A percentile compares a stretch with the other conserved stretches of the same genome.
Conservation (phyloP, 2,888 invertebrate genomes). For the Dorcus hopei region DNA sequence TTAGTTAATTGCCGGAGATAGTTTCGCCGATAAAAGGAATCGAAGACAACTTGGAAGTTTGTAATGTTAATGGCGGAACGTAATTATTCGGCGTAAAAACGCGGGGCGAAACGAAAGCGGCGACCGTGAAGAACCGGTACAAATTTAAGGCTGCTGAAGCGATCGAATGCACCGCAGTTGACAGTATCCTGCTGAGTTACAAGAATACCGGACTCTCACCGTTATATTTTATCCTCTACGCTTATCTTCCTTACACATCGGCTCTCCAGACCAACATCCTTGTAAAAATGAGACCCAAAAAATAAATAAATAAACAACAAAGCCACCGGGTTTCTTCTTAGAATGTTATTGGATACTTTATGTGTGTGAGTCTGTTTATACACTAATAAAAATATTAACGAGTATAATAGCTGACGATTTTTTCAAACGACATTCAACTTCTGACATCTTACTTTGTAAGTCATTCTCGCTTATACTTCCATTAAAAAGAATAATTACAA, state of each 20-base stretch:
- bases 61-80: too few species aligned
- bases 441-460: too few species aligned
- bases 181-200: constrained; percentile 3
- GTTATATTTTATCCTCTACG: constrained; percentile 2
- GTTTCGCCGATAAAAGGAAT: neutral
- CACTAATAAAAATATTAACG: neutral
- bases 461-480: too few species aligned
- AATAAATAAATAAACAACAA: constrained; percentile 1
- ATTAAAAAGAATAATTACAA: too few species aligned
- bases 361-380: constrained; percentile 1
- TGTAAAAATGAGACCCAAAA: constrained; percentile 13
- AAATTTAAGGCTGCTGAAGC: neutral
- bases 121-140: neutral
- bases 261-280: constrained; percentile 8
- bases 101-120: too few species aligned
- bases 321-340: constrained; percentile 12
- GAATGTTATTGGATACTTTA: constrained; percentile 5
- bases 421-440: too few species aligned
- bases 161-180: neutral
- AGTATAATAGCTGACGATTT: too few species aligned
- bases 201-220: constrained; percentile 4
- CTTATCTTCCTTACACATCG: constrained; percentile 2
- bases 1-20: too few species aligned
- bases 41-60: too few species aligned
- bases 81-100: too few species aligned